Evolutionary conservation across 2,888 invertebrate species (phyloP).

Genomic region (Oeneis ivallda): DNA sequence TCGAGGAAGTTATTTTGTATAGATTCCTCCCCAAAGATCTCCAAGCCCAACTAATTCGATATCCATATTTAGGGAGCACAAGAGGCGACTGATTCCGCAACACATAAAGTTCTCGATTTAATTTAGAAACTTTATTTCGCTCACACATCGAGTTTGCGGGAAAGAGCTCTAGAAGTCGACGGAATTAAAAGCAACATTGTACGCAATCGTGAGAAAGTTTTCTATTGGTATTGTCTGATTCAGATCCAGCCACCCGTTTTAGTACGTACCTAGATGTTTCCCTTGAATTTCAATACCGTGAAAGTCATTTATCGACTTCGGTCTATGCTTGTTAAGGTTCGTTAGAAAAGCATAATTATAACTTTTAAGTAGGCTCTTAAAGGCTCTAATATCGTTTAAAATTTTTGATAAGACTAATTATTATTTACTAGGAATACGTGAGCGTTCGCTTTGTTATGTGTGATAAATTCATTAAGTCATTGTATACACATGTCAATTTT

Average conservation of each 20-base stretch:
- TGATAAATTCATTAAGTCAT: too few species aligned
- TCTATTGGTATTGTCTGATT: neutral
- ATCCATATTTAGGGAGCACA: constrained; percentile 60
- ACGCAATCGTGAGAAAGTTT: constrained; percentile 10
- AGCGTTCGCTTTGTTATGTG: too few species aligned
- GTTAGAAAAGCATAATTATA: too few species aligned
- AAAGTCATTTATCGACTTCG: neutral
- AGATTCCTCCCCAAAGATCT: constrained; percentile 39
- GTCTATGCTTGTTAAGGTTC: neutral
- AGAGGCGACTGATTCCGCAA: constrained; percentile 48
- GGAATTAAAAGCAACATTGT: constrained; percentile 41
- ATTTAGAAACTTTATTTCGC: constrained; percentile 76
- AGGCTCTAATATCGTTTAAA: too few species aligned
- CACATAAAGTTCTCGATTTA: constrained; percentile 70
- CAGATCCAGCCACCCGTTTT: neutral
- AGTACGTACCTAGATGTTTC: constrained; percentile 3
- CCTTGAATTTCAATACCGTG: neutral
- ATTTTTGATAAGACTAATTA: too few species aligned
- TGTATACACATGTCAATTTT: too few species aligned
- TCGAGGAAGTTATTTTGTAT: constrained; percentile 12
- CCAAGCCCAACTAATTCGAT: constrained; percentile 52
- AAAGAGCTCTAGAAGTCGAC: constrained; percentile 51
- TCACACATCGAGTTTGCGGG: constrained; percentile 49
- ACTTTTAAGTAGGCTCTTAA: neutral
- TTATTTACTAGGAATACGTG: too few species aligned